Evolutionary conservation across 64 coral and sea anemone species (phyloP).

Genomic region (Trachythela sp.): DNA sequence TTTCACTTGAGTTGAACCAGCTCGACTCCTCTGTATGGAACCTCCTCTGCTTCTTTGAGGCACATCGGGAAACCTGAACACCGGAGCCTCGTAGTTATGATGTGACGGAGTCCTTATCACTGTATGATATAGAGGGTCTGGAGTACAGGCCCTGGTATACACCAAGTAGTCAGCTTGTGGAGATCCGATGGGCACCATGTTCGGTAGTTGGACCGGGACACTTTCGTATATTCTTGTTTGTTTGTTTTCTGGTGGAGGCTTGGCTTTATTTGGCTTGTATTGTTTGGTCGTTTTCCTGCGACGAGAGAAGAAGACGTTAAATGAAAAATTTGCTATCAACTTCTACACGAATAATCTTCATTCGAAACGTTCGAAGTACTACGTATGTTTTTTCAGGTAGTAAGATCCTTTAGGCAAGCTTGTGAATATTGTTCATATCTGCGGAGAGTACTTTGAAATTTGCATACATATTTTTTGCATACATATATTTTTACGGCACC

Average conservation of each 20-base stretch:
- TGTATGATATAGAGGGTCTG: neutral
- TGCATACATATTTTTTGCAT: no score
- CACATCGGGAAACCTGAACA: neutral
- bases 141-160: neutral
- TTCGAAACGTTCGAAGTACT: no score
- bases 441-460: no score
- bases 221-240: neutral
- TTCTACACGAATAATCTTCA: neutral
- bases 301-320: neutral
- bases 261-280: neutral
- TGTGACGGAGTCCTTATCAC: neutral
- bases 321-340: neutral
- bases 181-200: neutral
- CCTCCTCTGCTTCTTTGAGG: neutral
- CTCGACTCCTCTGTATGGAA: neutral
- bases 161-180: neutral
- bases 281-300: neutral
- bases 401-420: no score
- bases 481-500: no score
- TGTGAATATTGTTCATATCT: no score
- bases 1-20: neutral
- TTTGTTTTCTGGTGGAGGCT: neutral
- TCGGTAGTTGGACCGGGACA: neutral
- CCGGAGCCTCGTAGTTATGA: neutral
- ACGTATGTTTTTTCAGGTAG: no score